Base-by-base conservation (phyloP, 1,140 invertebrate species). In the Riptortus pedestris region DNA sequence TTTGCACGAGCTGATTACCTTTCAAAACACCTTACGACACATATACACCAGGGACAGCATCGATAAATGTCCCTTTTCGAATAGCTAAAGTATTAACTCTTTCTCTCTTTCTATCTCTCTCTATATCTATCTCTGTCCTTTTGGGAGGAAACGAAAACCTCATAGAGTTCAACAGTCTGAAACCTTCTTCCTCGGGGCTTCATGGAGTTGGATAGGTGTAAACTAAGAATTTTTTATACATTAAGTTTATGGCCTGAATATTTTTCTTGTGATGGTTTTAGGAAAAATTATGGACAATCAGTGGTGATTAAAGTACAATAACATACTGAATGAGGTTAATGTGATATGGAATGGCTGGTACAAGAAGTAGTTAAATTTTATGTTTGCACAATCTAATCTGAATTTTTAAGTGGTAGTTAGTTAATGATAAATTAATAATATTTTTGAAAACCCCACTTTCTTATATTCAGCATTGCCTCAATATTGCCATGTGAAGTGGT, bases 1-100 rank as follows among this genome's bases (percentile, higher is more conserved):
- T 93, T 93, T 76, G 90, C 89, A 11, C 76, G 90, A 9, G 90
- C 89, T 28, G 90, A 92, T 72, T 92, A 92, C 70, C 81, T 92
- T n/a, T 91, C 88, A 66, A 92, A 92, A 75, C 90, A 92, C 74
- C 79, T 92, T 63, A 91, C 89, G 60, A 92, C 90, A 3, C 90
- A 92, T 76, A 87, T 91, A 65, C 87, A 90, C 75, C 67, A 69
- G 26, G 63, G 60, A 29, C 65, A 68, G 48, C 68, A 67, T 48
- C 66, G 33, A 38, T 59, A 59, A 38, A 38, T 18, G 16, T 26
- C 57, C 1, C 16, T 27, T 18, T n/a, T 51, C n/a, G 9, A 20
- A 14, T 55, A 7, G 22, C 16, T 24, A 1, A 55, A 55, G 24
- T 55, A 24, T 55, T 55, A 55, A 55, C 51, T 24, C 16, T 24